A percentile compares a stretch with the other conserved stretches of the same genome.
Evolutionary conservation across 2,888 invertebrate genomes (phyloP).

Genomic region (Phrixothrix hirtus): DNA sequence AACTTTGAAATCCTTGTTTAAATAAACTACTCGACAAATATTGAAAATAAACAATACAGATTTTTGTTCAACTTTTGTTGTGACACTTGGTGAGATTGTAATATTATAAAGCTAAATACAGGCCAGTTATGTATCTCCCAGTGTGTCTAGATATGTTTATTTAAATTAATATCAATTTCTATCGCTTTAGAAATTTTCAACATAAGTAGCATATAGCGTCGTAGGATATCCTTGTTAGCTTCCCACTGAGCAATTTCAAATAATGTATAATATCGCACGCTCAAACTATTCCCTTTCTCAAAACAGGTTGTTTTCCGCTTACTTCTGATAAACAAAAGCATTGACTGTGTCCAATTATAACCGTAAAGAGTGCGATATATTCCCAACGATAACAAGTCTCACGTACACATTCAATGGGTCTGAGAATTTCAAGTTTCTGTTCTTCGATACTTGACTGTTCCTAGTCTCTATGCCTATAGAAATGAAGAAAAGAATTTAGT

Average conservation of each 20-base stretch:
- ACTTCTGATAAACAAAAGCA: slow-evolving; percentile 28
- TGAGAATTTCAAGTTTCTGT: slow-evolving; percentile 21
- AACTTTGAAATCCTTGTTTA: too few relatives aligned
- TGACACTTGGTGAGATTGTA: too few relatives aligned
- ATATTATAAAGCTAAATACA: too few relatives aligned
- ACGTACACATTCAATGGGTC: slow-evolving; percentile 21
- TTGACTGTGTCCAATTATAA: slow-evolving; percentile 31
- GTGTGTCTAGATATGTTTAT: too few relatives aligned
- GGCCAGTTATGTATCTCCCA: too few relatives aligned
- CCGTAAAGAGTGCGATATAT: slow-evolving; percentile 29
- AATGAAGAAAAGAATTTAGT: slow-evolving; percentile 5
- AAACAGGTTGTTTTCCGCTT: slow-evolving; percentile 29
- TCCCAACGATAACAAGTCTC: slow-evolving; percentile 28
- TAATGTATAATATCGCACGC: slow-evolving; percentile 21
- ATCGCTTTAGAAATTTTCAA: too few relatives aligned
- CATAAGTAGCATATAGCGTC: too few relatives aligned
- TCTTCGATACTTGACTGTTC: slow-evolving; percentile 14
- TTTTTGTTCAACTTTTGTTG: too few relatives aligned
- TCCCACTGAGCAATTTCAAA: slow-evolving; percentile 1
- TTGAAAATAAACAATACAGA: too few relatives aligned
- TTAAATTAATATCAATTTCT: too few relatives aligned
- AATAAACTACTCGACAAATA: too few relatives aligned
- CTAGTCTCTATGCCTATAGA: slow-evolving; percentile 4
- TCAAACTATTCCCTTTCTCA: slow-evolving; percentile 17
- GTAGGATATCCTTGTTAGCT: too few relatives aligned